Conservation (phyloP, 1,140 invertebrate species). For the Monochamus saltuarius region DNA sequence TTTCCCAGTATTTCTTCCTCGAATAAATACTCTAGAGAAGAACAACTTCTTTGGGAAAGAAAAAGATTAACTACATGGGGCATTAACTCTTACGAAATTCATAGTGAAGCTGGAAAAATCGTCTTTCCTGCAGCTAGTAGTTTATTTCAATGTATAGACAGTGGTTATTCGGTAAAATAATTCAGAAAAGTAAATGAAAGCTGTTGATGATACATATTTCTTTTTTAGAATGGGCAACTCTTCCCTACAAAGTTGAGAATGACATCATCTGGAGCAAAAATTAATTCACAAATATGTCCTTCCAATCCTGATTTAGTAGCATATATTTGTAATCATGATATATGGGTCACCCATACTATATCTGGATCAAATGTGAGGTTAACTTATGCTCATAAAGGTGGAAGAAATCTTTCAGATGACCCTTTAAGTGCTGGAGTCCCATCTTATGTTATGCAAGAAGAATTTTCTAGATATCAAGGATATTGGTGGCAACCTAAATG, state of each 20-base stretch:
- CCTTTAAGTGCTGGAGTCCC: slow-evolving; percentile 88
- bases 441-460: slow-evolving; percentile 97
- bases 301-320: slow-evolving; percentile 83
- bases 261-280: slow-evolving; percentile 66
- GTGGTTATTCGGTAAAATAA: slow-evolving; percentile 64
- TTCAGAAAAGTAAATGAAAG: background rate
- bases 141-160: slow-evolving; percentile 78
- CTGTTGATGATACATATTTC: slow-evolving; percentile 6
- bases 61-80: slow-evolving; percentile 89
- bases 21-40: slow-evolving; percentile 74
- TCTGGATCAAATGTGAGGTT: slow-evolving; percentile 73
- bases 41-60: slow-evolving; percentile 86
- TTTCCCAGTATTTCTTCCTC: slow-evolving; percentile 62
- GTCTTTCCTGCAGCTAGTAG: slow-evolving; percentile 88
- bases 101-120: slow-evolving; percentile 76
- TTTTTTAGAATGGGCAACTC: slow-evolving; percentile 64
- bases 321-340: slow-evolving; percentile 86
- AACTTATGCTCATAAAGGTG: slow-evolving; percentile 80
- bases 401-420: slow-evolving; percentile 73
- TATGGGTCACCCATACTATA: slow-evolving; percentile 81
- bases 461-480: slow-evolving; percentile 93
- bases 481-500: slow-evolving; percentile 95
- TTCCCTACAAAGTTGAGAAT: slow-evolving; percentile 73
- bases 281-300: slow-evolving; percentile 92
- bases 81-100: slow-evolving; percentile 90